A percentile compares a stretch with the other conserved stretches of the same genome.
Conservation (phyloP, 2,797 vertebrate genomes). For the Eurystomus glaucurus region DNA sequence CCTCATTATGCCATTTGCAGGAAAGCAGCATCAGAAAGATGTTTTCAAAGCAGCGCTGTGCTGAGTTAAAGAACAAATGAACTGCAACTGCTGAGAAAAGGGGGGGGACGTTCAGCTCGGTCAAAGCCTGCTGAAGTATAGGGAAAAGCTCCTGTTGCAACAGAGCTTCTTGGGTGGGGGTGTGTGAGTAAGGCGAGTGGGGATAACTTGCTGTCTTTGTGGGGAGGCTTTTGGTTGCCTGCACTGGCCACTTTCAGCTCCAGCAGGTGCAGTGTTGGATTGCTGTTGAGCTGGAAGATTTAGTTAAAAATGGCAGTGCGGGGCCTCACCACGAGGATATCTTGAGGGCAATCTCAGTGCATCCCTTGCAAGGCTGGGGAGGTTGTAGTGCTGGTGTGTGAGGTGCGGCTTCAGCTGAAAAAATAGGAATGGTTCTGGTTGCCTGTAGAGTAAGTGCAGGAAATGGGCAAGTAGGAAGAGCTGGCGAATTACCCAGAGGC, state of each 20-base stretch:
- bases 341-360: accelerated
- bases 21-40: neutral
- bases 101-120: neutral
- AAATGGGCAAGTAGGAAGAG: neutral
- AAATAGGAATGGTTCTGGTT: neutral
- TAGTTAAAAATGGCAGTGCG: neutral
- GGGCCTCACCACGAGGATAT: neutral
- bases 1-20: neutral
- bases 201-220: neutral
- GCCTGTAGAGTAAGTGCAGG: accelerated
- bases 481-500: accelerated
- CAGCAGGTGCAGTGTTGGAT: accelerated
- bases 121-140: accelerated
- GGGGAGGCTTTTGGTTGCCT: neutral
- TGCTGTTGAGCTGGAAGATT: neutral
- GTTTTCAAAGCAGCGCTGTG: neutral
- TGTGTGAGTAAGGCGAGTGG: accelerated
- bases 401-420: neutral
- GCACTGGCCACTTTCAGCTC: accelerated
- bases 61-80: neutral
- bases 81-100: neutral
- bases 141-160: accelerated
- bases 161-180: accelerated
- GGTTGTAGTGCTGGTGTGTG: accelerated
- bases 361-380: neutral